phyloP scores from a whole-genome alignment of 1,140 invertebrate species.

The Tetranychus cinnabarinus region DNA sequence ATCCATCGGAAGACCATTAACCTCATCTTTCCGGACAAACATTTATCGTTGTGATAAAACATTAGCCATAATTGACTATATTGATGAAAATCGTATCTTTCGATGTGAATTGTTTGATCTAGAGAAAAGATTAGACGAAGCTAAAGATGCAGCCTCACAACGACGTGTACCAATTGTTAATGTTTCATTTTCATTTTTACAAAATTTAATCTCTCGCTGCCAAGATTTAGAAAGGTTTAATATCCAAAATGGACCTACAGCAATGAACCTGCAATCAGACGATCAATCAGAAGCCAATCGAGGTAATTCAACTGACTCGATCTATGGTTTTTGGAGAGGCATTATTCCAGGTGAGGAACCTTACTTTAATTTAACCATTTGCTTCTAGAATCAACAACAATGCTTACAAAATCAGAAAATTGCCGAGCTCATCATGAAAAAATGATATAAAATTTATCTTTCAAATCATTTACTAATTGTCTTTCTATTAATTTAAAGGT shows the following conservation, averaged over 20 bases:
- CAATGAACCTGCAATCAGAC: too few relatives aligned
- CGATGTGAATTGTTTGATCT: slow-evolving; percentile 1
- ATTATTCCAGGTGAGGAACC: not conserved
- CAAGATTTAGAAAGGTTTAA: not conserved
- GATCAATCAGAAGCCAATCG: not conserved
- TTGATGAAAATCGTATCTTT: not conserved
- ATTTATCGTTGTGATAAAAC: not conserved
- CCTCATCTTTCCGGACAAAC: too few relatives aligned
- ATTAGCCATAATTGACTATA: not conserved
- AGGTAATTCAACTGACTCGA: not conserved
- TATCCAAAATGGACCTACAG: not conserved
- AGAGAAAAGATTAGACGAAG: not conserved
- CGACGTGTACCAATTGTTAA: not conserved
- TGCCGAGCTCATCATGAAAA: too few relatives aligned
- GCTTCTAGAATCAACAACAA: too few relatives aligned
- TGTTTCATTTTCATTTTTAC: not conserved
- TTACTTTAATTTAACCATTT: too few relatives aligned
- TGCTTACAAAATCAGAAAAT: too few relatives aligned
- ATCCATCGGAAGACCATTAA: too few relatives aligned
- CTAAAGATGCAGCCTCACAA: not conserved
- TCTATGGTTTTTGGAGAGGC: not conserved
- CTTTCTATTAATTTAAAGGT: slow-evolving; percentile 15
- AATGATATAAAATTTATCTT: not conserved
- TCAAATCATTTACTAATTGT: not conserved
- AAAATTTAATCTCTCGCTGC: not conserved